Base-by-base conservation (phyloP, 2,797 vertebrate species). In the Rachycentron canadum region DNA sequence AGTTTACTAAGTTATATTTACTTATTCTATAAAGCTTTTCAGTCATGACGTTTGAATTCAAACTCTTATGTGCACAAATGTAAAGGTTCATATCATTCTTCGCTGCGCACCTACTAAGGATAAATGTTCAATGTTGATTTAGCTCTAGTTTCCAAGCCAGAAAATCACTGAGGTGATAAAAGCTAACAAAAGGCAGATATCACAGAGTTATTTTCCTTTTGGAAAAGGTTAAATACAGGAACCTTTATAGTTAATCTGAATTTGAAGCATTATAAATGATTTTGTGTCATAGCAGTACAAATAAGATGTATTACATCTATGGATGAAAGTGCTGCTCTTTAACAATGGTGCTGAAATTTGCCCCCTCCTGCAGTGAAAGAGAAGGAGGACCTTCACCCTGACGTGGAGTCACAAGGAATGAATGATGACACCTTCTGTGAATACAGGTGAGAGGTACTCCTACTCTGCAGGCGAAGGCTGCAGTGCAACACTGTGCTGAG, bases 391-490 rank as follows among this genome's bases (percentile, higher is more conserved):
- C 92, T 95, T 70, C 95, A 96, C 69, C 92, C 95, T 66, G 96
- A 99, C 69, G 91, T 93, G 0, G 97, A 98, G 93, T 92, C 96
- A 69, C 96, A 95, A 69, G 94, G 89, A 73, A 93, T 94, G 88
- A 96, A 96, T 89, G 96, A 97, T 85, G 96, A 97, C 89, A 96
- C 95, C 74, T 96, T 96, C 87, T 96, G 95, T 66, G 96, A 98
- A 94, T 97, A 96, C 95, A 98, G 98, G 98, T 99, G 95, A 96
- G 94, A 25, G n/a, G 14, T 9, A 23, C 40, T 40, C 49, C 58
- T 49, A 28, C 65, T 47, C 58, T 60, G 70, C 77, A 71, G 53
- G 49, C 55, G 10, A 43, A 47, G 19, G 52, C 82, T 73, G 59
- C 65, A 28, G 69, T 26, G 49, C 45, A 66, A 79, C 78, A 40